phyloP scores from a whole-genome alignment of 2,113 vertebrate genomes.

The Microcebus ravelobensis region DNA sequence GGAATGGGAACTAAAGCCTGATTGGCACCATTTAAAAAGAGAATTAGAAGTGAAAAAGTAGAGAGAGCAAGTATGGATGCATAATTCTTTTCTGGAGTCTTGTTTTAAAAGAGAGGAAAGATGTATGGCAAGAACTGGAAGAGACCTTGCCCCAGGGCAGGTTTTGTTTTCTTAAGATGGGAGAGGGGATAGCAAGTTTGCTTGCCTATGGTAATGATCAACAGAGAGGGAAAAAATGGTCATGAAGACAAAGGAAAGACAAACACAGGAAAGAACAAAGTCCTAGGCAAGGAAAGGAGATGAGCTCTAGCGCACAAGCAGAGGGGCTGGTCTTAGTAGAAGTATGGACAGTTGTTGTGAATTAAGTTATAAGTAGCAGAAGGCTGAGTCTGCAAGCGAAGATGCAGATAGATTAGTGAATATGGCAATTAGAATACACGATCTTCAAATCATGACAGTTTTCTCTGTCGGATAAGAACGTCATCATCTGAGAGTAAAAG shows the following conservation, averaged over 20 bases:
- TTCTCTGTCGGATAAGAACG: neutral
- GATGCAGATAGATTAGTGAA: neutral
- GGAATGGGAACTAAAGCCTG: neutral
- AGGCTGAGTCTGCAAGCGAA: neutral
- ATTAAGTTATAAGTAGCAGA: neutral
- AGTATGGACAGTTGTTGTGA: neutral
- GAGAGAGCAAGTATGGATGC: neutral
- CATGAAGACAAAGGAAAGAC: neutral
- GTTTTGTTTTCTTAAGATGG: neutral
- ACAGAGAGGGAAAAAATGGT: neutral
- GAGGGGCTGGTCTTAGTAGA: neutral
- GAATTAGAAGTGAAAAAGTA: neutral
- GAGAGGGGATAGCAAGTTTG: neutral
- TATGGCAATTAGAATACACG: neutral
- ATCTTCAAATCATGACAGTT: neutral
- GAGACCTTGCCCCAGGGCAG: neutral
- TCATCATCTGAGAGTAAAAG: neutral
- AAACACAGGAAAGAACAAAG: neutral
- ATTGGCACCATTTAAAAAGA: constrained; percentile 32
- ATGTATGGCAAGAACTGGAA: neutral
- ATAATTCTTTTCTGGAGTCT: neutral
- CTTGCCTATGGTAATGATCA: neutral
- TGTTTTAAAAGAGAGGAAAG: constrained; percentile 27
- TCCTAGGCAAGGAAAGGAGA: neutral
- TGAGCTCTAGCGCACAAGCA: too few species aligned